Conservation (phyloP, 2,888 invertebrate species). For the Agonopterix arenella region DNA sequence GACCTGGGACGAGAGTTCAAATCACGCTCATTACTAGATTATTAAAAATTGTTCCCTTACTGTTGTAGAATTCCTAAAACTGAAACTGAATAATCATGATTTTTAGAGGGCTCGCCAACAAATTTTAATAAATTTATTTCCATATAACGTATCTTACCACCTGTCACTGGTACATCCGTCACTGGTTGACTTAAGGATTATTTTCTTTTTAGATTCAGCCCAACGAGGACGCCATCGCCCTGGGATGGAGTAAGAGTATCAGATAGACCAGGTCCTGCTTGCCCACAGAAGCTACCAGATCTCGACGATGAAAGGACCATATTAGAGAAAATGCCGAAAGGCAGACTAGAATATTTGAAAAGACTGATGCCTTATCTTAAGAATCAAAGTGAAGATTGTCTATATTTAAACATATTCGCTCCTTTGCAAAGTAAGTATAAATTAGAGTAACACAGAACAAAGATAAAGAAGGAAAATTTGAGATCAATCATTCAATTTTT, state of each 20-base stretch:
- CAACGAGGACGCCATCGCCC: constrained; percentile 93
- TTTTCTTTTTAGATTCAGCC: constrained; percentile 84
- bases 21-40: no score
- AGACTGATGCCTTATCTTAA: constrained; percentile 92
- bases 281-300: constrained; percentile 93
- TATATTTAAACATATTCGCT: constrained; percentile 97
- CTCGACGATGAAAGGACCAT: constrained; percentile 89
- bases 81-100: no score
- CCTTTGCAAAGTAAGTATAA: constrained; percentile 91
- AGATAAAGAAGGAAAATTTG: no score
- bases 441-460: neutral
- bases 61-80: no score
- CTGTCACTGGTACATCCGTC: no score
- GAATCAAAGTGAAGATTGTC: constrained; percentile 98
- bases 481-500: no score
- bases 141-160: no score
- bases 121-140: no score
- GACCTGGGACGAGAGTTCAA: no score
- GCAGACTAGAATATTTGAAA: constrained; percentile 92
- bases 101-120: no score
- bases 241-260: constrained; percentile 92
- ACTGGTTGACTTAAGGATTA: no score
- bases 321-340: constrained; percentile 91
- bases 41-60: no score
- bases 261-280: constrained; percentile 90